phyloP scores from a whole-genome alignment of 2,113 vertebrate genomes.

The Oreochromis niloticus region DNA sequence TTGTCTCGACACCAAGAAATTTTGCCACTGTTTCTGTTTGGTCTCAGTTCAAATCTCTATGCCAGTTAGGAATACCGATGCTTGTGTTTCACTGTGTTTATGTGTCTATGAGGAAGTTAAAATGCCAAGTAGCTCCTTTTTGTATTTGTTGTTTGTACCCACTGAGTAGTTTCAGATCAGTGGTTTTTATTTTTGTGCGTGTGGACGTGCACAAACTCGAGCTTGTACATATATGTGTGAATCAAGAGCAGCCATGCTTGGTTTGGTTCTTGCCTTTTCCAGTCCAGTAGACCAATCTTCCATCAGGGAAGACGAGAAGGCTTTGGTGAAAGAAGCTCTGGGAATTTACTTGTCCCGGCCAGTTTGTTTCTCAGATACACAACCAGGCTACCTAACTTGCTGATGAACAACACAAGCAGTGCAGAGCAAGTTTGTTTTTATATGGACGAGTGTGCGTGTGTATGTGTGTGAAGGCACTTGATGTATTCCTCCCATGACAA shows the following conservation, averaged over 20 bases:
- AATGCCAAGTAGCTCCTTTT: neutral
- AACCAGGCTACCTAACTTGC: conserved; percentile 50
- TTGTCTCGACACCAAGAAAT: conserved; percentile 48
- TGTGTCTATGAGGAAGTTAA: neutral
- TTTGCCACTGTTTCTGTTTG: neutral
- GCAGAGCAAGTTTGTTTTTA: conserved; percentile 26
- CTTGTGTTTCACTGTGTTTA: neutral
- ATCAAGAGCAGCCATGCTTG: conserved; percentile 46
- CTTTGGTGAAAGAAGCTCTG: conserved; percentile 43
- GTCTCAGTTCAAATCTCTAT: conserved; percentile 32
- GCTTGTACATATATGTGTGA: conserved; percentile 23
- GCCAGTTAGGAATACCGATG: conserved; percentile 47
- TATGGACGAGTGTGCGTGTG: conserved; percentile 7
- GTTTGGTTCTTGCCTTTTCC: conserved; percentile 56
- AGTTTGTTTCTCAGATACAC: conserved; percentile 62
- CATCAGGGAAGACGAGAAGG: conserved; percentile 1
- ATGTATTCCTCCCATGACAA: conserved; percentile 53
- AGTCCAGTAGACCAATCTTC: conserved; percentile 47
- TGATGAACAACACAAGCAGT: conserved; percentile 48
- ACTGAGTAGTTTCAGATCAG: conserved; percentile 19
- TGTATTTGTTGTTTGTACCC: conserved; percentile 25
- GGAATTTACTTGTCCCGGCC: conserved; percentile 51
- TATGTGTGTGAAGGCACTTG: conserved; percentile 33
- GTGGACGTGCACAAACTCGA: neutral
- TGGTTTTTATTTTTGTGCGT: neutral